Base-by-base conservation (phyloP, 2,888 invertebrate species). In the Allacma fusca region DNA sequence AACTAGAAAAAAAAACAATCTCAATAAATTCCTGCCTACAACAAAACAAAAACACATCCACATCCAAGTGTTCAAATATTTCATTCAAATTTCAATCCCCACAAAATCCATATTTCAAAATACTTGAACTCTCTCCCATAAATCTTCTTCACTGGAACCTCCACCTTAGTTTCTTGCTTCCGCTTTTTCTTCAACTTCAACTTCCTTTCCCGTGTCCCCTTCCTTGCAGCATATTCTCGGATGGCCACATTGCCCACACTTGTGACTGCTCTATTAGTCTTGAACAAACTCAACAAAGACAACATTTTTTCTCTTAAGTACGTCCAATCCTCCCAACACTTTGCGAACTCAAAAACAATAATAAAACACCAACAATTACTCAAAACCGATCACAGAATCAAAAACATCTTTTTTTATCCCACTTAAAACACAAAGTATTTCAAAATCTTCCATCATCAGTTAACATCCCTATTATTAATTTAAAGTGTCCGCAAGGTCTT, bases 191-290 rank as follows among this genome's bases (percentile, higher is more conserved):
- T 94, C 84, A 92, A 87, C 76, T 92, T 92, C 72, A 90, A 90
- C 40, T 91, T 91, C 84, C 91, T 92, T 71, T 93, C 93, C 81
- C 94, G 90, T 1, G 94, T 94, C 72, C 94, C 94, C 87, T 93
- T 94, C 80, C 95, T 90, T 0, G 94, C 94, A 4, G 94, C 94
- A 88, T 92, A 77, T 28, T 76, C 76, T n/a, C 77, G 21, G n/a
- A 65, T 64, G 9, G 62, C 70, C 0, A 76, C n/a, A 59, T 26
- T 62, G n/a, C 44, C 29, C 0, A 50, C 28, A 28, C 23, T 23
- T 4, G 28, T 13, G 7, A 72, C 23, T 19, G 13, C 26, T 23
- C 24, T 13, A 44, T 26, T 65, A 23, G 24, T 50, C 26, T 65
- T 74, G 5, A 74, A 44, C 44, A 74, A 43, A 62, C 23, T 74